These are phyloP conservation scores for Electrona antarctica DNA, from an alignment of 2,113 vertebrate genomes.

Conservation along the genomic window DNA sequence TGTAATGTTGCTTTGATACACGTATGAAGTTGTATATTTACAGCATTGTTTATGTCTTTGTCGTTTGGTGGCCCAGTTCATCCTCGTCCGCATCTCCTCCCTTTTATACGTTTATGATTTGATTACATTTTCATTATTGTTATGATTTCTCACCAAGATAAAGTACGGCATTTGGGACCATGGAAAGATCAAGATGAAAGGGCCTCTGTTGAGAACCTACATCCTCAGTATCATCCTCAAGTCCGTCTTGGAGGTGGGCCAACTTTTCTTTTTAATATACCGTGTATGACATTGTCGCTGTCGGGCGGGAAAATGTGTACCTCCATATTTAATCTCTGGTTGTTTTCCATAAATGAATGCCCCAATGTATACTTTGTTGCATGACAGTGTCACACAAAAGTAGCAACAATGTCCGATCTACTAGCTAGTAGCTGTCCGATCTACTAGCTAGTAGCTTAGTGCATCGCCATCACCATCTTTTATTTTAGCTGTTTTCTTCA, in stretches of 20 bases:
- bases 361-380: too few relatives aligned
- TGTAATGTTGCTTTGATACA: too few relatives aligned
- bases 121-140: background rate
- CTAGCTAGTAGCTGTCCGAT: too few relatives aligned
- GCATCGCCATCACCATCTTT: too few relatives aligned
- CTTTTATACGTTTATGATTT: background rate
- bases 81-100: background rate
- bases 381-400: too few relatives aligned
- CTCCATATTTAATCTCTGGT: background rate
- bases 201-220: conserved; percentile 87
- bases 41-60: too few relatives aligned
- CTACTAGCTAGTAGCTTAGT: too few relatives aligned
- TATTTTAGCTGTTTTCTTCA: too few relatives aligned
- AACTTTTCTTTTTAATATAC: conserved; percentile 55
- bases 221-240: conserved; percentile 88
- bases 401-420: too few relatives aligned
- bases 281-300: background rate
- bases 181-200: conserved; percentile 89
- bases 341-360: too few relatives aligned
- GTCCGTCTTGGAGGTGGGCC: conserved; percentile 86
- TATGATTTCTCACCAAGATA: conserved; percentile 37
- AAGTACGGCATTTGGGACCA: conserved; percentile 89
- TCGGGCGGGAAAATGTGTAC: background rate
- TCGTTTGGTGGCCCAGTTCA: too few relatives aligned
- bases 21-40: too few relatives aligned